Base-by-base conservation (phyloP, 30 jellyfish, hydroid and myxozoan species). In the Aurelia aurita region DNA sequence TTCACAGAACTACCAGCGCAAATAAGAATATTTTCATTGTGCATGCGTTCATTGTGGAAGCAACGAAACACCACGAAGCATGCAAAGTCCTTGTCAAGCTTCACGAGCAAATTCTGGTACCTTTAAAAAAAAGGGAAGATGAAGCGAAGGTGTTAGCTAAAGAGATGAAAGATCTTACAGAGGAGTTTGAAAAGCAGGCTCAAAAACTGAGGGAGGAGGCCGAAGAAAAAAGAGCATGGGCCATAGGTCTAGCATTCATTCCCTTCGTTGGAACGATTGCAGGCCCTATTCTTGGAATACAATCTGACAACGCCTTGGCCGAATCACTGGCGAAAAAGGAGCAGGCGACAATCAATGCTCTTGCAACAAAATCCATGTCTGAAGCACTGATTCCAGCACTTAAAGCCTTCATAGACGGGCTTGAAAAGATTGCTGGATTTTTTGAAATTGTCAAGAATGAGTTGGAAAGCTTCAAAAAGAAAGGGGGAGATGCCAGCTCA, bases 111-210 rank as follows among this genome's bases (percentile, higher is more conserved):
- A 65, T 81, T 46, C 47, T 81, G 29, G 60, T 58, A 2, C 32
- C 82, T 0, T 47, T 81, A 43, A 81, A 81, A 16, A 54, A 44
- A 78, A 66, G 91, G 44, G 18, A 64, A 67, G 91, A 81, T 53
- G 70, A 47, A 49, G 85, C 91, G 5, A 27, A 27, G 9, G 60
- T 58, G 18, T 59, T 49, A 15, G 69, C 57, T 21, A 55, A 20
- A 45, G 91, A 81, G 31, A 45, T 81, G 91, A 49, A 34, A 58
- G 79, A 67, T 53, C 69, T 67, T 1, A n/a, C 85, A n/a, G 85
- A 47, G 10, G 77, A 81, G 53, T 29, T 26, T 21, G 79, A 66
- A 32, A 68, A 28, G 77, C 69, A 81, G 61, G 78, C 29, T 9
- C 13, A 67, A n/a, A 29, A 81, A 29, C 69, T 81, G 1, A 18